Evolutionary conservation across 2,797 vertebrate species (phyloP), one percentile per base, ranked within the genome.

Genomic region (Myotis planiceps): DNA sequence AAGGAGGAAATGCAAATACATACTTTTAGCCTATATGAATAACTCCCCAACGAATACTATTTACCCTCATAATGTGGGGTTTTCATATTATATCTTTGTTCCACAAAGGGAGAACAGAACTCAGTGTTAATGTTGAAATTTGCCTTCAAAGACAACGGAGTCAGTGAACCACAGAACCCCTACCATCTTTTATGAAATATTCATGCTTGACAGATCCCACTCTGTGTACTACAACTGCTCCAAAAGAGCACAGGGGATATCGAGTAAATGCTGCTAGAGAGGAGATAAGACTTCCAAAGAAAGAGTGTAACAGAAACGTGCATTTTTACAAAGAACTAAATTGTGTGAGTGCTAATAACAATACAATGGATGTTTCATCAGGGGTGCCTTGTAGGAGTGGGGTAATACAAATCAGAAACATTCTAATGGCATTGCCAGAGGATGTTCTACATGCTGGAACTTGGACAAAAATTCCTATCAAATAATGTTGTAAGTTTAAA

Each of bases 151-250:
- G 92, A 74, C 13, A 60, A 53, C 87, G 23, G 81, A 97, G 76
- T 96, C 81, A 92, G 16, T 18, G 49, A 96, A 47, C 37, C 74
- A 89, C 15, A 71, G 79, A 97, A 93, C 96, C 86, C 5, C 51
- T 23, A 74, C 51, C 8, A 89, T 69, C 53, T 23, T 74, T 91
- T 91, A 9, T 49, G 29, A 71, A 96, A 97, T 97, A 93, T 96
- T 97, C 60, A 88, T 94, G 90, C n/a, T 96, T 39, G n/a, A 71
- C 55, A 96, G 96, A 97, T 92, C 88, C 23, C 80, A 29, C 1
- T 83, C 81, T 87, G 34, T 84, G 75, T 91, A 75, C 27, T 94
- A 0, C 93, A 93, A 65, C 90, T 97, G 34, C 47, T 84, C 42
- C 95, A 80, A 69, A 0, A 55, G 25, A 90, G 55, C 69, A 95